Evolutionary conservation across 2,113 vertebrate species (phyloP).

Genomic region (Saguinus imperator): DNA sequence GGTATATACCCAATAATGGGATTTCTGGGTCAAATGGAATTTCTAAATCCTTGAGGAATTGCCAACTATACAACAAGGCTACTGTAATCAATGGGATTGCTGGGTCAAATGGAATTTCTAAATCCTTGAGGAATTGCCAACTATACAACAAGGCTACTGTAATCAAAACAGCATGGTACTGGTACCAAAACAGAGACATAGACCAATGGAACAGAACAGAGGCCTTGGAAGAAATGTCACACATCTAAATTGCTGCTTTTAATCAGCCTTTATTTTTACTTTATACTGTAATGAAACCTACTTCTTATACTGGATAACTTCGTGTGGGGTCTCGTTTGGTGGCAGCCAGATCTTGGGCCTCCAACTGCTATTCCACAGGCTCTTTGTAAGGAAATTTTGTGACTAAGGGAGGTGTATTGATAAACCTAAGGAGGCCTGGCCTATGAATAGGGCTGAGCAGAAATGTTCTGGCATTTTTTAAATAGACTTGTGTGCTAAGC

Average conservation of each 20-base stretch:
- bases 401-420: not conserved
- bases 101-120: no score
- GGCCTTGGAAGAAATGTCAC: no score
- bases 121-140: no score
- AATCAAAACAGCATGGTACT: no score
- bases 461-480: not conserved
- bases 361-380: accelerated
- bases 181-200: no score
- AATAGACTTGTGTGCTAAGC: not conserved
- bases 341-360: not conserved
- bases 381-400: not conserved
- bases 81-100: no score
- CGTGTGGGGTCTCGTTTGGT: not conserved
- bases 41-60: no score
- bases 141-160: no score
- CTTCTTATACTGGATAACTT: not conserved
- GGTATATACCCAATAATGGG: no score
- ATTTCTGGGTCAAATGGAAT: no score
- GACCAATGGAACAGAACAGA: no score
- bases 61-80: no score
- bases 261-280: not conserved
- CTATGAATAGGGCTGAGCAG: not conserved
- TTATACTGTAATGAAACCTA: not conserved
- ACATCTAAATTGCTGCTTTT: not conserved
- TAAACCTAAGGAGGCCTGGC: not conserved